Evolutionary conservation across 1,140 invertebrate species (phyloP).

Genomic region (Cydia fagiglandana): DNA sequence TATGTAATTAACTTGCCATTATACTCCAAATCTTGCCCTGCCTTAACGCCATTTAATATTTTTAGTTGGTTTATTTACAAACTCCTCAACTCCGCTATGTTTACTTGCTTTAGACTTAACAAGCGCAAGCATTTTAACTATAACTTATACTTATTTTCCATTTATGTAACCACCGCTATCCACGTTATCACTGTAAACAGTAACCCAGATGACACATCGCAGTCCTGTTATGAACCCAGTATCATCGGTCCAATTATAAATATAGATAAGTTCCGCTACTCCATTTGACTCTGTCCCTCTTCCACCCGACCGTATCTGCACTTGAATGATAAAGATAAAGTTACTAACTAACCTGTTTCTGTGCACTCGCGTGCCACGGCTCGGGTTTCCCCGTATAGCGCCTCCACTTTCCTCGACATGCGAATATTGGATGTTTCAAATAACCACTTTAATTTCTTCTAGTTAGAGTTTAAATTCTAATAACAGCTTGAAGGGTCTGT

Average conservation of each 20-base stretch:
- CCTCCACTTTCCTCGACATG: constrained; percentile 43
- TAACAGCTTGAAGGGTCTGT: not conserved
- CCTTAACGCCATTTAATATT: not conserved
- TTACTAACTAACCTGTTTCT: constrained; percentile 41
- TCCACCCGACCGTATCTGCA: constrained; percentile 23
- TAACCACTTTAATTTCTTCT: not conserved
- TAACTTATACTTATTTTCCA: not conserved
- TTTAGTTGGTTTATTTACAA: constrained; percentile 6
- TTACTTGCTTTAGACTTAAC: not conserved
- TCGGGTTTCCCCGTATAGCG: constrained; percentile 49
- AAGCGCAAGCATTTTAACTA: not conserved
- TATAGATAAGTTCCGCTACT: constrained; percentile 57
- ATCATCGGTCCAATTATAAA: constrained; percentile 61
- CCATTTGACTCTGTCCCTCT: constrained; percentile 38
- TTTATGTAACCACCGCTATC: not conserved
- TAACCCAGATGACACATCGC: constrained; percentile 46
- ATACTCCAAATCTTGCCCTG: not conserved
- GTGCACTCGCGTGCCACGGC: constrained; percentile 39
- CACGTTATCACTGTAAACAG: constrained; percentile 23
- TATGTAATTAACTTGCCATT: constrained; percentile 16
- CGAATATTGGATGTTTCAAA: constrained; percentile 14
- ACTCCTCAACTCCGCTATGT: not conserved
- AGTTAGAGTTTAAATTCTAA: not conserved
- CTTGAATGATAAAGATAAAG: constrained; percentile 36
- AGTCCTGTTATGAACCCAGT: constrained; percentile 46